Base-by-base conservation (phyloP, 2,888 invertebrate genomes). In the Agapostemon virescens region DNA sequence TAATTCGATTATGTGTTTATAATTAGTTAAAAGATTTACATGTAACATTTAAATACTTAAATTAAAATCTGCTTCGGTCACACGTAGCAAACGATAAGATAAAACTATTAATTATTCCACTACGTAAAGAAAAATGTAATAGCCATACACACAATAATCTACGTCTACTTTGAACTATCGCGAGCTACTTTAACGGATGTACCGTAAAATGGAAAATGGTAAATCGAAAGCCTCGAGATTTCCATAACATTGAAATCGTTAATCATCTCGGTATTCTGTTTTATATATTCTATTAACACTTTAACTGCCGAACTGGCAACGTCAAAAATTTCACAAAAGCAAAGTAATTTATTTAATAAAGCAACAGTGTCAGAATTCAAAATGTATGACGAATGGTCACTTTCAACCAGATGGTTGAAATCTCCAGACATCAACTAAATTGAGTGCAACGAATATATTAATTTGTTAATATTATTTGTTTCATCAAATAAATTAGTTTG, bases 161-260 rank as follows among this genome's bases (percentile, higher is more conserved):
- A 38, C 33, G 20, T 76, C 52, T 42, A 64, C 26, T 66, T 33
- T 5, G 20, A 55, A 17, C 15, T 2, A 52, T 23, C 13, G 23
- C 23, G 49, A 20, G 11, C 36, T 33, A 49, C 49, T 33, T 36
- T 26, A 2, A 6, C n/a, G n/a, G 23, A 36, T 20, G 4, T 11
- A 30, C 58, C 7, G 6, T 38, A 6, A 20, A 64, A 26, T 64
- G 64, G 64, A 64, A 72, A 64, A 64, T 64, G 64, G 49, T 38
- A 38, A 64, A 72, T 30, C 13, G 23, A 17, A 33, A 20, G 2
- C 13, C 36, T 49, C 15, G 36, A 13, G 52, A 33, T 63, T 49
- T 6, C 17, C 49, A 15, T 15, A 26, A 23, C 33, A 36, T 17
- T 17, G 20, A 61, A 61, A 33, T 33, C 33, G n/a, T 61, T 33